These are phyloP conservation scores for Nothoprocta perdicaria DNA, from an alignment of 2,113 vertebrate genomes.

Conservation along the genomic window DNA sequence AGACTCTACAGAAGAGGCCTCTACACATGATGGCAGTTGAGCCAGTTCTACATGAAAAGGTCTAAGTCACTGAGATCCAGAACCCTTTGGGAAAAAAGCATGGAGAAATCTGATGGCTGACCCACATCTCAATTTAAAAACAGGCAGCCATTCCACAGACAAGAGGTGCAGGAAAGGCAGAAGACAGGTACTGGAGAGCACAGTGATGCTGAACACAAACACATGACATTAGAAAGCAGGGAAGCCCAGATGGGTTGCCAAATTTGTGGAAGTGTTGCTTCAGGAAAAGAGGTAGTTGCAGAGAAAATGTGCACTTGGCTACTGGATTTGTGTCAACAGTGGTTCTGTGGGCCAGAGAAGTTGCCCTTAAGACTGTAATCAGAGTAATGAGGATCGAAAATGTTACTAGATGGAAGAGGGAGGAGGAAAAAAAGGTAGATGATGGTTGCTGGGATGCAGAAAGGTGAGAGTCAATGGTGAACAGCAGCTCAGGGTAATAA, in stretches of 20 bases:
- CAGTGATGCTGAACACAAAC: not conserved
- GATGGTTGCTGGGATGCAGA: not conserved
- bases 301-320: not conserved
- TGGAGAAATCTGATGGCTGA: not conserved
- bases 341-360: not conserved
- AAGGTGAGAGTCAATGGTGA: not conserved
- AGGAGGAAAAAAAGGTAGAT: not conserved
- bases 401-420: not conserved
- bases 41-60: not conserved
- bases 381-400: not conserved
- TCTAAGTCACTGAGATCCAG: not conserved
- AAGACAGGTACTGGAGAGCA: not conserved
- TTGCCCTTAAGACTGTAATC: not conserved
- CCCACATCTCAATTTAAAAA: not conserved
- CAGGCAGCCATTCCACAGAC: not conserved
- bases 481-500: not conserved
- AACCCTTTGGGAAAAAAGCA: not conserved
- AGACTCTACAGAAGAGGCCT: not conserved
- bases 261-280: not conserved
- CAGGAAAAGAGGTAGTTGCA: not conserved
- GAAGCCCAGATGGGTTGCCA: not conserved
- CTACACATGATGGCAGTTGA: not conserved
- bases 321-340: not conserved
- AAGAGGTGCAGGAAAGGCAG: not conserved
- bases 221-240: not conserved